Conservation (phyloP, 1,140 invertebrate genomes). For the Archivesica marissinica region DNA sequence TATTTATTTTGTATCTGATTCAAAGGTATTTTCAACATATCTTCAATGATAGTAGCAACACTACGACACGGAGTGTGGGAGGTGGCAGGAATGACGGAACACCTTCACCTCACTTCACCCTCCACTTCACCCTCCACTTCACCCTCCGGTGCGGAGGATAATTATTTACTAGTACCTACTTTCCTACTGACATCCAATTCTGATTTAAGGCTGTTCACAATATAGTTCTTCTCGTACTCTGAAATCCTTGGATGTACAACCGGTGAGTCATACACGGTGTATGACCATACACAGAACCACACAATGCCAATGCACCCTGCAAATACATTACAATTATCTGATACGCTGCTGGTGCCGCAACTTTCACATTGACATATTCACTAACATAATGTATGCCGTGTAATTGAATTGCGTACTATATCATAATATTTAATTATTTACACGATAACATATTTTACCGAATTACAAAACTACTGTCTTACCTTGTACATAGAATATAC, state of each 20-base stretch:
- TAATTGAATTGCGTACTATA: not conserved
- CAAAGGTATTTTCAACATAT: no score
- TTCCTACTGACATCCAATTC: slow-evolving; percentile 9
- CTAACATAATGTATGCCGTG: not conserved
- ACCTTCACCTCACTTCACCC: no score
- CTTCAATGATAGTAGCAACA: no score
- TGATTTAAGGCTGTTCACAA: not conserved
- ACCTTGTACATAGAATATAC: slow-evolving; percentile 95
- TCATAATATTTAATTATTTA: not conserved
- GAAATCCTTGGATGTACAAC: slow-evolving; percentile 1
- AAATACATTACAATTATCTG: not conserved
- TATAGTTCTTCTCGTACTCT: not conserved
- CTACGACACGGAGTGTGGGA: no score
- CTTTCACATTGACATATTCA: not conserved
- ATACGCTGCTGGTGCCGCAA: not conserved
- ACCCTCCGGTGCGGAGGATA: no score
- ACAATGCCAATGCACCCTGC: not conserved
- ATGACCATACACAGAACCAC: not conserved
- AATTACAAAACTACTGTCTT: not conserved
- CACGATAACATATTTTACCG: not conserved
- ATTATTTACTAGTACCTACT: no score
- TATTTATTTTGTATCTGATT: no score
- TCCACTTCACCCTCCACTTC: no score
- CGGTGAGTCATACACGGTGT: not conserved
- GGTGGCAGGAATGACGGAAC: no score